Evolutionary conservation across 2,888 invertebrate genomes (phyloP).

Genomic region (Brassicogethes aeneus): DNA sequence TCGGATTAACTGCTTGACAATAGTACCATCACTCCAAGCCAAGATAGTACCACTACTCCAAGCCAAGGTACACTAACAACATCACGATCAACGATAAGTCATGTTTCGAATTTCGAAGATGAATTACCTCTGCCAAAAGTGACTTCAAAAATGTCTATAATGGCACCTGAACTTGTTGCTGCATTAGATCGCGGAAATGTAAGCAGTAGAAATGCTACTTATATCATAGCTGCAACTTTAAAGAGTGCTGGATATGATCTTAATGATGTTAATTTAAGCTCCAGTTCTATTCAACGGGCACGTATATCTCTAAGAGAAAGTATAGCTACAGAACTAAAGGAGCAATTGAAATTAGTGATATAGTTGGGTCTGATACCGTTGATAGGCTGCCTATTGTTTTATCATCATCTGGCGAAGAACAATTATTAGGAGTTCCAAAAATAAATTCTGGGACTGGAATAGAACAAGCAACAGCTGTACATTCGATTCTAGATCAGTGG

Average conservation of each 20-base stretch:
- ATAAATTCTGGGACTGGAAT: slow-evolving; percentile 3
- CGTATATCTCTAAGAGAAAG: not conserved
- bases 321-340: not conserved
- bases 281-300: not conserved
- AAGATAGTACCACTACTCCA: too few relatives aligned
- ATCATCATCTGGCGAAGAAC: slow-evolving; percentile 2
- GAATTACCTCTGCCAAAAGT: not conserved
- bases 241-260: not conserved
- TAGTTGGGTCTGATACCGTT: slow-evolving; percentile 1
- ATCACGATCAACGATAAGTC: not conserved
- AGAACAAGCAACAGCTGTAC: slow-evolving; percentile 6
- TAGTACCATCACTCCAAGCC: too few relatives aligned
- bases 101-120: not conserved
- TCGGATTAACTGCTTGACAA: too few relatives aligned
- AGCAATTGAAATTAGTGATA: not conserved
- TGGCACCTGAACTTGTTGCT: not conserved
- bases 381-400: slow-evolving; percentile 6
- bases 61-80: too few relatives aligned
- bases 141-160: not conserved
- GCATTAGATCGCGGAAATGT: not conserved
- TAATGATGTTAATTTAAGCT: not conserved
- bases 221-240: not conserved
- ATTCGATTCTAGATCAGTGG: slow-evolving; percentile 5
- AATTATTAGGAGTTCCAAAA: slow-evolving; percentile 8
- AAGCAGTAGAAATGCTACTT: not conserved